These are phyloP conservation scores for Calliphora vicina DNA, from an alignment of 1,140 invertebrate species.

Conservation along the genomic window DNA sequence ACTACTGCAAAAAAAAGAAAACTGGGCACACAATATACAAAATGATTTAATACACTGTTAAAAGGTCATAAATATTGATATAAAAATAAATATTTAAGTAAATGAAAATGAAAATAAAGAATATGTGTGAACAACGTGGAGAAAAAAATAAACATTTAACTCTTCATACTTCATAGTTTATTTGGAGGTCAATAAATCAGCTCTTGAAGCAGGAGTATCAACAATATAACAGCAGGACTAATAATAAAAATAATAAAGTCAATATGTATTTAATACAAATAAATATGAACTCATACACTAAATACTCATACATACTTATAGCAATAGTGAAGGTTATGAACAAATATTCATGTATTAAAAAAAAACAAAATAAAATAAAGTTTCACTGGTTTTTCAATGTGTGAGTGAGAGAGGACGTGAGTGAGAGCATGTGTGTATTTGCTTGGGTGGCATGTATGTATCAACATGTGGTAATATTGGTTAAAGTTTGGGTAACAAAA, in stretches of 20 bases:
- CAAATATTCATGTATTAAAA: background rate
- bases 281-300: background rate
- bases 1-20: background rate
- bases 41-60: background rate
- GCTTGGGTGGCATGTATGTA: background rate
- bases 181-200: slow-evolving; percentile 30
- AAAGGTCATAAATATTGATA: slow-evolving; percentile 29
- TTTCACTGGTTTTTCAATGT: background rate
- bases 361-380: too few relatives aligned
- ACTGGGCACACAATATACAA: background rate
- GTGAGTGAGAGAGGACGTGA: background rate
- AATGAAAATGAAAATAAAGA: background rate
- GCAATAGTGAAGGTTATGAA: background rate
- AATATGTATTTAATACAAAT: slow-evolving; percentile 18
- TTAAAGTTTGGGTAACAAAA: background rate
- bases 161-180: background rate
- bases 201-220: background rate
- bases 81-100: slow-evolving; percentile 24
- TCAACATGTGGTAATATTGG: background rate
- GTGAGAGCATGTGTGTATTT: background rate
- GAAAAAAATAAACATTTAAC: background rate
- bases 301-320: background rate
- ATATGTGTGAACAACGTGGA: background rate
- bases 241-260: slow-evolving; percentile 23
- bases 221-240: background rate